These are phyloP conservation scores for Anastrepha ludens DNA, from an alignment of 1,140 invertebrate species.

Conservation along the genomic window DNA sequence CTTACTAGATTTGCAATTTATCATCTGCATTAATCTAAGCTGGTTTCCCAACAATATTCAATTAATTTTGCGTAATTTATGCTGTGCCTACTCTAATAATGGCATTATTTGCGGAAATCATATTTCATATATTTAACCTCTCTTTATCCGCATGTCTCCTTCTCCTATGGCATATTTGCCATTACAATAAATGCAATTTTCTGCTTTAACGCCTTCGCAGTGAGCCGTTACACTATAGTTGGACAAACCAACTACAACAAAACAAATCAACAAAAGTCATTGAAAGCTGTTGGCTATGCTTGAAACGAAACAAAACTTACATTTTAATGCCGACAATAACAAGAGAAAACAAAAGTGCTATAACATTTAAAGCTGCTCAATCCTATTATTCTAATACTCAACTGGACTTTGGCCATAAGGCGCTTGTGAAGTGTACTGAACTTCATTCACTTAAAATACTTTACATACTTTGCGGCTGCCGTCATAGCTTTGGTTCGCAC, in stretches of 20 bases:
- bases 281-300: no score
- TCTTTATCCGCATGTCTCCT: no score
- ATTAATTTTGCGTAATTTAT: no score
- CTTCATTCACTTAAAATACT: background rate
- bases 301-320: no score
- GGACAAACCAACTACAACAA: background rate
- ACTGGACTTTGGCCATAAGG: background rate
- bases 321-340: background rate
- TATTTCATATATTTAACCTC: no score
- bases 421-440: conserved; percentile 22
- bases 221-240: background rate
- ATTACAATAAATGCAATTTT: background rate
- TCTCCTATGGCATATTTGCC: no score
- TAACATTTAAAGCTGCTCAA: background rate
- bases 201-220: background rate
- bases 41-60: no score
- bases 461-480: conserved; percentile 37
- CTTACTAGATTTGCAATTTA: no score
- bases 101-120: no score
- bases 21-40: no score
- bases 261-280: background rate
- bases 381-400: background rate
- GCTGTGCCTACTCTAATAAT: no score
- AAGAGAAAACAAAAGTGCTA: background rate
- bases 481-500: background rate